Base-by-base conservation (phyloP, 2,888 invertebrate genomes). In the Trichacis sp. region DNA sequence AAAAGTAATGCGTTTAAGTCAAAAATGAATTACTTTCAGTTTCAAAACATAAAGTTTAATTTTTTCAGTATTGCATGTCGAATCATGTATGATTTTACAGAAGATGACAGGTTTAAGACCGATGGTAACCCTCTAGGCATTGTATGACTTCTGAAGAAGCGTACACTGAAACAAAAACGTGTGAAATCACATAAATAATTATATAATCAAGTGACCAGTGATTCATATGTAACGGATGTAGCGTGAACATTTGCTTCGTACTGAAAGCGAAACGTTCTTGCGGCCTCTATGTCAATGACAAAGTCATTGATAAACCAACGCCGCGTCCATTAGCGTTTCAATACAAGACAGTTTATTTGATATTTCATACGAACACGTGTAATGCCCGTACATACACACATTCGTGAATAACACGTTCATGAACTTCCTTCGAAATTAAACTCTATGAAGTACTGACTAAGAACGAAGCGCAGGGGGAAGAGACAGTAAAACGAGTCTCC, bases 221-320 rank as follows among this genome's bases (percentile, higher is more conserved):
- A n/a, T n/a, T n/a, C n/a, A n/a, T n/a, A n/a, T n/a, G n/a, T n/a
- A n/a, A n/a, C n/a, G n/a, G n/a, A n/a, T n/a, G n/a, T n/a, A n/a
- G 57, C 57, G 30, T 57, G 54, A 57, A 49, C 47, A 45, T 48
- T 19, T 50, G 47, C 60, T 65, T 65, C 51, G 61, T 51, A 47
- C 48, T 49, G 24, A 52, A n/a, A n/a, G n/a, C n/a, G n/a, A n/a
- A n/a, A 47, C 40, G 29, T 24, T 45, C 46, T 30, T 42, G 24
- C 17, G 49, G 8, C 17, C 40, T 51, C 17, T 18, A 48, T 53
- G 57, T 65, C 53, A 57, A 57, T 54, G 60, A 49, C 57, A 46
- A 50, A 56, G 15, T 48, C 46, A 47, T 38, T 48, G 57, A 65
- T 57, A 54, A 65, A 57, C 29, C 11, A 19, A 33, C 50, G 57